Base-by-base conservation (phyloP, 1,140 invertebrate genomes). In the Vollenhovia emeryi region DNA sequence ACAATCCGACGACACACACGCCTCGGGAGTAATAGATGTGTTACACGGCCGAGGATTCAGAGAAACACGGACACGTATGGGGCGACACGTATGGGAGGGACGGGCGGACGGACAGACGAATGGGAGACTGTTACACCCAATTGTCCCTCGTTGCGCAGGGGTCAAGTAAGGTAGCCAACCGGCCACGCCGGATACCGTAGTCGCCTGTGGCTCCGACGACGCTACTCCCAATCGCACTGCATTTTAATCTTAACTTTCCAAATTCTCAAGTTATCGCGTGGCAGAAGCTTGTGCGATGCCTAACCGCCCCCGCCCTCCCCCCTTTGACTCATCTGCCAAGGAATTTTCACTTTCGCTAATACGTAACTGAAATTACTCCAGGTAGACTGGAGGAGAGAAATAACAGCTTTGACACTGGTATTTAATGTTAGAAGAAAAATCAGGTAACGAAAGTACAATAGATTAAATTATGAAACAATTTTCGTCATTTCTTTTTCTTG, bases 111-210 rank as follows among this genome's bases (percentile, higher is more conserved):
- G 84, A 87, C 91, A 92, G 91, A 92, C 92, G 92, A 92, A 93
- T 93, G 92, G 92, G 92, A 94, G 94, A 94, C 93, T 94, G 94
- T 94, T 94, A 94, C 93, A 93, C 93, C 94, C 93, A 94, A 94
- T 94, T 94, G 93, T 94, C 94, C 92, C 93, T 94, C 93, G 93
- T 94, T 94, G 93, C 90, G 91, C 89, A 89, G 93, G 93, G 94
- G 94, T 94, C 93, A 94, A 94, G 93, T 94, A 94, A 94, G 93
- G 94, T 94, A 94, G 92, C 88, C 85, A 88, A 86, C 79, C 87
- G 88, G 86, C 79, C 88, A 93, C 89, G 91, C 76, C 87, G 89
- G 86, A 91, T 89, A 92, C 91, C 91, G 90, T 89, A 78, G 86
- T 82, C 71, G 80, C 83, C 60, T 48, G 62, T 86, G 48, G 40